Evolutionary conservation across 2,888 invertebrate species (phyloP).

Genomic region (Brenthis daphne): DNA sequence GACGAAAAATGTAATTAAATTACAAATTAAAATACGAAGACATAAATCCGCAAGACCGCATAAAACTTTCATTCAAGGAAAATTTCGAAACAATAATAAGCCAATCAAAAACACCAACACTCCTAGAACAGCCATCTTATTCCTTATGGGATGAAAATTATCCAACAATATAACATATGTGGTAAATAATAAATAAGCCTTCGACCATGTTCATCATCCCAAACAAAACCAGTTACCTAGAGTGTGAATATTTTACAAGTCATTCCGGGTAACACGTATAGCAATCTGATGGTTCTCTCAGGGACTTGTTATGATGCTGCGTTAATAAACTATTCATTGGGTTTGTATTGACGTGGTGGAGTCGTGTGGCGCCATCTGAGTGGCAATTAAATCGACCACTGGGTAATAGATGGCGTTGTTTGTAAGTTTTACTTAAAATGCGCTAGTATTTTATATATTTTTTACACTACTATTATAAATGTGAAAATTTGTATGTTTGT

Average conservation of each 20-base stretch:
- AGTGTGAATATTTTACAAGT: constrained; percentile 73
- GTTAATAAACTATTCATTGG: constrained; percentile 70
- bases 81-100: neutral
- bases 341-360: constrained; percentile 61
- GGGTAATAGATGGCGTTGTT: constrained; percentile 46
- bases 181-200: constrained; percentile 34
- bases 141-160: constrained; percentile 6
- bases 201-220: constrained; percentile 58
- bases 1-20: too few relatives aligned
- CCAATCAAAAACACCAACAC: neutral
- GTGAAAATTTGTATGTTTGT: too few relatives aligned
- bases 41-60: too few relatives aligned
- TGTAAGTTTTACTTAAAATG: too few relatives aligned
- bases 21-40: too few relatives aligned
- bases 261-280: constrained; percentile 59
- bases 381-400: constrained; percentile 43
- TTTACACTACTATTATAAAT: too few relatives aligned
- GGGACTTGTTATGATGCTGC: constrained; percentile 69
- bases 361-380: constrained; percentile 59
- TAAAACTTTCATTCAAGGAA: neutral
- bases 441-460: too few relatives aligned
- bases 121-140: neutral
- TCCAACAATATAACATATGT: constrained; percentile 27
- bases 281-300: constrained; percentile 70
- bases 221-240: constrained; percentile 75